These are phyloP conservation scores for Matsumurasca onukii DNA, from an alignment of 1,140 invertebrate species.

Conservation along the genomic window DNA sequence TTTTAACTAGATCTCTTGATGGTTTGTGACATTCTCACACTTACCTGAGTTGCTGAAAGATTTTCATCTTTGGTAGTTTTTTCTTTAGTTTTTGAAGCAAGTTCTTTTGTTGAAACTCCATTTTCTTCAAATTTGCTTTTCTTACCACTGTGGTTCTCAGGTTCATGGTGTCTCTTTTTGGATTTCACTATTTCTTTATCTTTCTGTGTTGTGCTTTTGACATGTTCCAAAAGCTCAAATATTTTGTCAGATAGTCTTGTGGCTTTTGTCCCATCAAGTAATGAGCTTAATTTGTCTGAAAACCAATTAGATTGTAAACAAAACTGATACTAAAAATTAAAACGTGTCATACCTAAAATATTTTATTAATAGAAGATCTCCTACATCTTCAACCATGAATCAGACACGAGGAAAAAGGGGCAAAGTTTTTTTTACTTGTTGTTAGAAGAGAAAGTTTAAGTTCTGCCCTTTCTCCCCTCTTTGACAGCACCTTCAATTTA, in stretches of 20 bases:
- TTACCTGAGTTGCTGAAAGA: constrained; percentile 52
- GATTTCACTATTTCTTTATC: too few species aligned
- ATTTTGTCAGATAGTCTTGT: constrained; percentile 73
- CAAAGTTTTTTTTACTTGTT: neutral
- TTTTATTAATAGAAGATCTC: neutral
- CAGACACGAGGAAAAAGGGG: neutral
- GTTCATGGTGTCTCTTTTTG: constrained; percentile 54
- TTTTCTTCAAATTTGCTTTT: constrained; percentile 45
- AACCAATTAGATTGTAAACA: constrained; percentile 30
- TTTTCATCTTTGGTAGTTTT: constrained; percentile 45
- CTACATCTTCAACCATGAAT: neutral
- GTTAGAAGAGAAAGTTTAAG: neutral
- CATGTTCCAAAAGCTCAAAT: constrained; percentile 62
- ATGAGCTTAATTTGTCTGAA: constrained; percentile 70
- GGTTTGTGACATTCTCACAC: constrained; percentile 45
- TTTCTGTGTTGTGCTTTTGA: constrained; percentile 52
- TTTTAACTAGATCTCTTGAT: neutral
- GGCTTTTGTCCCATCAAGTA: constrained; percentile 77
- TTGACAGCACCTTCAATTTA: too few species aligned
- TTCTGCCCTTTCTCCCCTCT: neutral
- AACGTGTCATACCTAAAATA: neutral
- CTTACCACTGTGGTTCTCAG: constrained; percentile 52
- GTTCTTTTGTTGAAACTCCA: constrained; percentile 17
- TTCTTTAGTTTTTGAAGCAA: constrained; percentile 39
- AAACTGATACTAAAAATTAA: neutral